Evolutionary conservation across 37 sponge, comb jelly and placozoan genomes (phyloP).

Genomic region (Petrosia ficiformis): DNA sequence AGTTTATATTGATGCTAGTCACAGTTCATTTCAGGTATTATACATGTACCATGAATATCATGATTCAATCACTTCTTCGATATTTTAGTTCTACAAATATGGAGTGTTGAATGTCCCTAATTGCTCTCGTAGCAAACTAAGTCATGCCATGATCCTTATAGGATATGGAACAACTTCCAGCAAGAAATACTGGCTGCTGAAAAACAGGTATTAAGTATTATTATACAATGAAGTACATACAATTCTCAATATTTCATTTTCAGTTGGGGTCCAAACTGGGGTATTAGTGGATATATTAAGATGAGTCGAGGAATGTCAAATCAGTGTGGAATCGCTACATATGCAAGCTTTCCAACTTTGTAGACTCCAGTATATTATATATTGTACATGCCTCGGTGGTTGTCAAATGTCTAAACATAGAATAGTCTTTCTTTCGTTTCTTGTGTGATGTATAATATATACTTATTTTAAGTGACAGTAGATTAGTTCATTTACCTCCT

Average conservation of each 20-base stretch:
- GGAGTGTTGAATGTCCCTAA: constrained; percentile 4
- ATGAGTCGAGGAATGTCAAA: background rate
- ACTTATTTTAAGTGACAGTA: no score
- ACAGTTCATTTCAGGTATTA: constrained; percentile 44
- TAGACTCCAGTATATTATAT: no score
- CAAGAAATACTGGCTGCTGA: background rate
- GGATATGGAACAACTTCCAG: background rate
- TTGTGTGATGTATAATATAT: no score
- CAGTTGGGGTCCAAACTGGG: constrained; percentile 13
- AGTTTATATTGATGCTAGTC: constrained; percentile 62
- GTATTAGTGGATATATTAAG: constrained; percentile 7
- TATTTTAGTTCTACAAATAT: background rate
- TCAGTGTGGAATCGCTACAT: constrained; percentile 13
- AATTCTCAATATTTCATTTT: background rate
- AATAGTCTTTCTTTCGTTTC: no score
- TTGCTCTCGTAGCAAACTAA: constrained; percentile 7
- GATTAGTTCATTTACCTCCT: no score
- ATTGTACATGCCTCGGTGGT: no score
- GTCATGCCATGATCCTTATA: constrained; percentile 6
- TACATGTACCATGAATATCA: background rate
- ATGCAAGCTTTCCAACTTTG: constrained; percentile 17
- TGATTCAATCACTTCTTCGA: background rate
- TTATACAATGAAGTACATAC: background rate
- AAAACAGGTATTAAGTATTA: constrained; percentile 2
- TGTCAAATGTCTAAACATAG: no score